Base-by-base conservation (phyloP, 1,140 invertebrate species). In the Aphelenchoides besseyi region DNA sequence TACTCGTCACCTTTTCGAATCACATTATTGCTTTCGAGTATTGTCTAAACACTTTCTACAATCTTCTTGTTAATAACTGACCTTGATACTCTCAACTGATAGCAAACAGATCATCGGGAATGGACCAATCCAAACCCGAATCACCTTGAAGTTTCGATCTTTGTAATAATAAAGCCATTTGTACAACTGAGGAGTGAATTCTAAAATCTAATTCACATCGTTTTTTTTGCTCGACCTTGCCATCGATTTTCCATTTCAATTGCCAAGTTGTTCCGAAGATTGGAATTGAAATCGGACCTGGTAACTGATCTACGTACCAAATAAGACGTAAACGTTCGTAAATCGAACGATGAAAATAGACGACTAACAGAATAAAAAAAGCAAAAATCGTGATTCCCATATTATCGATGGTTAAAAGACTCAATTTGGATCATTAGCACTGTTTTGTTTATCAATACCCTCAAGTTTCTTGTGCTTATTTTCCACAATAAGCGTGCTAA, bases 221-320 rank as follows among this genome's bases (percentile, higher is more conserved):
- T 16, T 16, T 12, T 16, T 12, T 23, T 48, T 23, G 12, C 41
- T 23, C 41, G 36, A 28, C 1, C 54, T 2, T 26, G 74, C 71
- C 53, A 57, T 76, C 30, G 54, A 72, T 72, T 28, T 73, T 72
- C 71, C 71, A 73, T 62, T 73, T 74, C 28, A 72, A 73, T 29
- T 73, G 37, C 33, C 55, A 75, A 0, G 71, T 74, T 8, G 61
- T 52, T 37, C 71, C 71, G 30, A 70, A 16, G 8, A 72, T 18
- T 8, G 71, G 63, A 37, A 66, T 18, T n/a, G 63, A 66, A 12
- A 66, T 12, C 12, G 63, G 63, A 0, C 63, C 63, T 0, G 35
- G 36, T 16, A 66, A 33, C 63, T 55, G 30, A 16, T 32, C 29
- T 29, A 66, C 30, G 32, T 36, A 66, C n/a, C 30, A 66, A 53